A percentile compares a stretch with the other conserved stretches of the same genome.
Evolutionary conservation across 2,797 vertebrate species (phyloP).

Genomic region (Microcaecilia unicolor): DNA sequence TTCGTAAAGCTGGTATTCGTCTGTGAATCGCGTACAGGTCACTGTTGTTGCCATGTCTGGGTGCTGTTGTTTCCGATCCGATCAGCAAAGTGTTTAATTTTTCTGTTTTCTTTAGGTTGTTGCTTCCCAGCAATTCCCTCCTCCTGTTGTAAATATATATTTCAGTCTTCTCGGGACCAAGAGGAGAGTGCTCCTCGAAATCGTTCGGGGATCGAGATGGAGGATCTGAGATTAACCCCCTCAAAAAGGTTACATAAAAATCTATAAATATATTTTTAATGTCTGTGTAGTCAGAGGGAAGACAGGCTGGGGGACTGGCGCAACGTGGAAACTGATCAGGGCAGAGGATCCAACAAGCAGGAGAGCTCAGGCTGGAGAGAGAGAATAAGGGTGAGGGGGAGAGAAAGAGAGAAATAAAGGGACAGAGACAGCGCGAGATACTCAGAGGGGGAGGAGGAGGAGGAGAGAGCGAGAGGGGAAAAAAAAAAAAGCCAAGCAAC

Average conservation of each 20-base stretch:
- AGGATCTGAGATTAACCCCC: too few species aligned
- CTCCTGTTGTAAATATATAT: too few species aligned
- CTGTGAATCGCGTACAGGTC: constrained; percentile 88
- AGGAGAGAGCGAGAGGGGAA: neutral
- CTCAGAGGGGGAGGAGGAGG: neutral
- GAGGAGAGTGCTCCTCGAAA: too few species aligned
- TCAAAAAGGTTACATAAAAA: too few species aligned
- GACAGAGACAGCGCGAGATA: neutral
- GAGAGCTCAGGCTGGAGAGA: neutral
- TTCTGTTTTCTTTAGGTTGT: too few species aligned
- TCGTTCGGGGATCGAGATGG: too few species aligned
- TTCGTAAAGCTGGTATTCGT: constrained; percentile 94
- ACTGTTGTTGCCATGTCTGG: constrained; percentile 79
- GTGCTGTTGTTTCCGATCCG: constrained; percentile 40
- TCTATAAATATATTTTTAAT: too few species aligned
- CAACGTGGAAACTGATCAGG: neutral
- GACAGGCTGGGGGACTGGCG: neutral
- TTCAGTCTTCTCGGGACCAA: too few species aligned
- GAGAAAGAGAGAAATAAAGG: neutral
- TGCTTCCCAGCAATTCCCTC: too few species aligned
- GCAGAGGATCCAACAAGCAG: neutral
- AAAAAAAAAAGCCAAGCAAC: neutral
- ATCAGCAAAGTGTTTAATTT: too few species aligned
- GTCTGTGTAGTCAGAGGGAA: too few species aligned
- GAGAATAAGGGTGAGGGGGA: neutral